phyloP scores from a whole-genome alignment of 2,113 vertebrate species.

The Elephantulus edwardii region DNA sequence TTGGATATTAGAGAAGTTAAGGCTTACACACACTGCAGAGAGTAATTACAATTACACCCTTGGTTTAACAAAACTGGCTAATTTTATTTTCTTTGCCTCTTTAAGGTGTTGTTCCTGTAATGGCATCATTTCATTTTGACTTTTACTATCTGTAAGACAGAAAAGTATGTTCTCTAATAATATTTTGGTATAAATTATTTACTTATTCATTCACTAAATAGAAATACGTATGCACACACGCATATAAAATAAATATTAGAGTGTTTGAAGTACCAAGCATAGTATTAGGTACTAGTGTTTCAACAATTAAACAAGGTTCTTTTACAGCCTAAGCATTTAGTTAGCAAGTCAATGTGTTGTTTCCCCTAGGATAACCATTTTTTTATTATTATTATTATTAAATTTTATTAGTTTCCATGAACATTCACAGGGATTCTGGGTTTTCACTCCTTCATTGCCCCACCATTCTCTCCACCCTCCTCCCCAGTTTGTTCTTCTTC shows the following conservation, averaged over 20 bases:
- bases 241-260: not conserved
- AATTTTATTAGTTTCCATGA: too few species aligned
- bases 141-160: constrained; percentile 1
- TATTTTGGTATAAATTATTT: constrained; percentile 9
- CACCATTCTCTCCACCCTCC: too few species aligned
- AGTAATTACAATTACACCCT: not conserved
- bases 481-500: too few species aligned
- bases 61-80: not conserved
- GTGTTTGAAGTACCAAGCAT: not conserved
- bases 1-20: not conserved
- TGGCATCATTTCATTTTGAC: constrained; percentile 26
- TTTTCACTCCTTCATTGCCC: too few species aligned
- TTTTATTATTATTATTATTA: too few species aligned
- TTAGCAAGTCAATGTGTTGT: not conserved
- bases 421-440: too few species aligned
- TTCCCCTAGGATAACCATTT: not conserved
- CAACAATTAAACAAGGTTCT: not conserved
- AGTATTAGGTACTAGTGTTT: not conserved
- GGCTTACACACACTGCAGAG: not conserved
- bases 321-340: not conserved
- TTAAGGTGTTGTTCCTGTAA: not conserved
- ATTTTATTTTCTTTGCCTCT: constrained; percentile 11
- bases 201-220: not conserved
- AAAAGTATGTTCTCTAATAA: not conserved
- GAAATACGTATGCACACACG: not conserved